phyloP scores from a whole-genome alignment of 2,888 invertebrate species.

The Volucella inanis region DNA sequence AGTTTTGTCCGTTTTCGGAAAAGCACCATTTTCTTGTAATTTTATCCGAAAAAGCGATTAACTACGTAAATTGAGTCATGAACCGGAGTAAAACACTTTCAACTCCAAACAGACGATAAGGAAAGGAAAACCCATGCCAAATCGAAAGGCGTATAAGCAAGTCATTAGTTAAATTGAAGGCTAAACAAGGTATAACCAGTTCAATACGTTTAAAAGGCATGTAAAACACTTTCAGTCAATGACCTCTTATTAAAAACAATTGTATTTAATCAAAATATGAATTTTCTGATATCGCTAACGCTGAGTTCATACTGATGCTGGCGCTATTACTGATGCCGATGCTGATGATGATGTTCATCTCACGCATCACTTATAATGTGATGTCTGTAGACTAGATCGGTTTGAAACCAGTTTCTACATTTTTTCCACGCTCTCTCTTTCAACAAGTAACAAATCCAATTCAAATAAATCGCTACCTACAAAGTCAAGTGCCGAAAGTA shows the following conservation, averaged over 20 bases:
- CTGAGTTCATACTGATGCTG: too few relatives aligned
- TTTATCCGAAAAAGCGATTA: too few relatives aligned
- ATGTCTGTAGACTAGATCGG: constrained; percentile 23
- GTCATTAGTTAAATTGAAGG: neutral
- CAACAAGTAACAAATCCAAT: neutral
- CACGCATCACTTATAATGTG: neutral
- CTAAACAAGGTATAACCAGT: constrained; percentile 3
- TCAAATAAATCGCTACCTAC: neutral
- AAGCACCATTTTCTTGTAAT: neutral
- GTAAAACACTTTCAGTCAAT: constrained; percentile 5
- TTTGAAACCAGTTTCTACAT: constrained; percentile 37
- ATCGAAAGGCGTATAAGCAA: neutral
- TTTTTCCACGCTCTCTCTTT: neutral
- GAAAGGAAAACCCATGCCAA: too few relatives aligned
- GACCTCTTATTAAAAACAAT: constrained; percentile 11
- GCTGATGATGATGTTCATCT: neutral
- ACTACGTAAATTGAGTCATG: too few relatives aligned
- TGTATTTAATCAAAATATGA: neutral
- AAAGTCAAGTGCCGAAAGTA: neutral
- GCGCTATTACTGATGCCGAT: too few relatives aligned
- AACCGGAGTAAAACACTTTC: too few relatives aligned
- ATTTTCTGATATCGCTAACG: too few relatives aligned
- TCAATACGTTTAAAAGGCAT: neutral
- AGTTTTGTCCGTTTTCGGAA: constrained; percentile 6
- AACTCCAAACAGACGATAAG: too few relatives aligned